A percentile compares a stretch with the other conserved stretches of the same genome.
phyloP scores from a whole-genome alignment of 2,888 invertebrate genomes.

The Capitulum mitella region DNA sequence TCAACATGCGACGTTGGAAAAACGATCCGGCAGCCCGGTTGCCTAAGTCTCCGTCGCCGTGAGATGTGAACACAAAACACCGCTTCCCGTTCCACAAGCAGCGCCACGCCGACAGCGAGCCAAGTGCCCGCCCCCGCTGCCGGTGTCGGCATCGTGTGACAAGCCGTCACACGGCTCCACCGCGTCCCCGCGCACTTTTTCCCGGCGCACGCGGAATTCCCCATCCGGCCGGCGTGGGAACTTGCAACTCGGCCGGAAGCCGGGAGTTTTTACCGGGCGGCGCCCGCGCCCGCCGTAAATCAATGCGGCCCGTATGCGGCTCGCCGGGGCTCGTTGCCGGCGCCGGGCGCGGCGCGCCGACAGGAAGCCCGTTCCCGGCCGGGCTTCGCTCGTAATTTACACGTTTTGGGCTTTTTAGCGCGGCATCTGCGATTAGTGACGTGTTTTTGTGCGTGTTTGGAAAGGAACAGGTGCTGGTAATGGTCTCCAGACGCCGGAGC shows the following conservation, averaged over 20 bases:
- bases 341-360: not conserved
- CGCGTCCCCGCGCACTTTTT: not conserved
- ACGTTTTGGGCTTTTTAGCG: constrained; percentile 17
- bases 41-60: too few relatives aligned
- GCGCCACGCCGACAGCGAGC: not conserved
- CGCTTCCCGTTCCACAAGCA: not conserved
- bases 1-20: not conserved
- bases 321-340: not conserved
- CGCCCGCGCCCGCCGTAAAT: not conserved
- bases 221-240: constrained; percentile 11
- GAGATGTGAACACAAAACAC: not conserved
- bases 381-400: not conserved
- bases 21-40: not conserved
- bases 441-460: not conserved
- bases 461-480: not conserved
- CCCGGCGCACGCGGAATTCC: not conserved
- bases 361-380: not conserved
- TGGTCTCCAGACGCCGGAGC: not conserved
- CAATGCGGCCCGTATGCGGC: not conserved
- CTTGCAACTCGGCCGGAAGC: constrained; percentile 9
- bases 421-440: not conserved
- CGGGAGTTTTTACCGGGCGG: not conserved
- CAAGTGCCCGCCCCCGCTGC: not conserved
- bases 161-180: not conserved
- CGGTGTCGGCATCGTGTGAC: not conserved